Percentiles rank a stretch among this genome's conserved stretches.
These are phyloP conservation scores for Carterocephalus palaemon DNA, from an alignment of 2,888 invertebrate species.

Conservation along the genomic window DNA sequence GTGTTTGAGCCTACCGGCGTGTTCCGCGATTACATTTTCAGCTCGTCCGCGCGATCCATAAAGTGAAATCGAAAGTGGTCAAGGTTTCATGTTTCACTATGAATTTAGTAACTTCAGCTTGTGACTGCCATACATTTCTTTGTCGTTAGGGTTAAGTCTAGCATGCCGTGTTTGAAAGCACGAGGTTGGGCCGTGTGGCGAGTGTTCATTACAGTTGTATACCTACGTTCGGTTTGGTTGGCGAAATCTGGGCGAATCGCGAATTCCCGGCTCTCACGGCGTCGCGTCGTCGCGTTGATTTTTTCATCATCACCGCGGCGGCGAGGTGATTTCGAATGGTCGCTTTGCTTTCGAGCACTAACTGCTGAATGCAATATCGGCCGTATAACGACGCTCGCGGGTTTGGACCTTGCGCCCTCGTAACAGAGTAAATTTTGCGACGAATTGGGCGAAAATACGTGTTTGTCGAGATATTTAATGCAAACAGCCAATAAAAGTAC, in stretches of 20 bases:
- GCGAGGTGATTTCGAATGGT: conserved; percentile 53
- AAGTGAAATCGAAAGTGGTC: conserved; percentile 32
- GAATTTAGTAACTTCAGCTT: no score
- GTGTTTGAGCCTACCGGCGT: conserved; percentile 41
- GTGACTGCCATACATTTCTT: no score
- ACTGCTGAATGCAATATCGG: conserved; percentile 33
- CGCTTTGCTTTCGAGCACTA: conserved; percentile 49
- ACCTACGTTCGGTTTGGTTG: conserved; percentile 37
- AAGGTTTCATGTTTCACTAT: conserved; percentile 11
- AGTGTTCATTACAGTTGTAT: no score
- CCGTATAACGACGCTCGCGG: background rate
- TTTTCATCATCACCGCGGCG: conserved; percentile 47
- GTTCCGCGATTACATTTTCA: conserved; percentile 32
- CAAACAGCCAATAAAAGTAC: conserved; percentile 69
- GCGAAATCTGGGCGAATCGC: conserved; percentile 36
- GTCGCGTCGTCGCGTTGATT: conserved; percentile 38
- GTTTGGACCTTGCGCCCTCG: conserved; percentile 30
- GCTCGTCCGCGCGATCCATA: conserved; percentile 27
- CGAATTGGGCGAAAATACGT: conserved; percentile 47
- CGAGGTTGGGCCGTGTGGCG: no score
- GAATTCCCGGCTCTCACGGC: conserved; percentile 23
- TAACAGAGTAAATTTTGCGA: conserved; percentile 43
- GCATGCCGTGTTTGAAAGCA: no score
- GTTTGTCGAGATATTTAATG: conserved; percentile 57
- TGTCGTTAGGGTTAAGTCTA: no score